phyloP scores from a whole-genome alignment of 2,113 vertebrate genomes.

The Charina bottae region DNA sequence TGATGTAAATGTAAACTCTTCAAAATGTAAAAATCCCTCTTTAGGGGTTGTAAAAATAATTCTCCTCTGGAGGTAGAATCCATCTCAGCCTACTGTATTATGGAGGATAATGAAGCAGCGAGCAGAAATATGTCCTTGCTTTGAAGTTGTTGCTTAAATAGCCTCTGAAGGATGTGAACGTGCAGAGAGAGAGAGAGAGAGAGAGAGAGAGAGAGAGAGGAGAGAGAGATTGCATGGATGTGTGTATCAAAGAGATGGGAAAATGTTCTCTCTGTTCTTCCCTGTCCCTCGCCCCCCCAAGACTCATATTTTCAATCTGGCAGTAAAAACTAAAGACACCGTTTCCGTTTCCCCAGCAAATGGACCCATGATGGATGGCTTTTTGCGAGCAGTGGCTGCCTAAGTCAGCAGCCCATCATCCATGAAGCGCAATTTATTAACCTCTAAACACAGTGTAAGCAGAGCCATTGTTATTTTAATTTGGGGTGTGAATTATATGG shows the following conservation, averaged over 20 bases:
- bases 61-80: too few relatives aligned
- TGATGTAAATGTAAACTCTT: too few relatives aligned
- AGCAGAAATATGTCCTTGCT: conserved; percentile 53
- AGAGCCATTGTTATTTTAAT: conserved; percentile 55
- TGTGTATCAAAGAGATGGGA: conserved; percentile 15
- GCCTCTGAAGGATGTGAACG: conserved; percentile 63
- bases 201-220: not conserved
- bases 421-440: conserved; percentile 59
- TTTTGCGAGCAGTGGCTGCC: conserved; percentile 32
- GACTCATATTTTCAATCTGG: conserved; percentile 15
- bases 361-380: conserved; percentile 37
- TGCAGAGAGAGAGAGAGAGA: conserved; percentile 17
- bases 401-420: conserved; percentile 56
- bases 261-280: conserved; percentile 32
- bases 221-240: not conserved
- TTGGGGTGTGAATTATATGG: conserved; percentile 44
- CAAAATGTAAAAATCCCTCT: too few relatives aligned
- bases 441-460: conserved; percentile 50
- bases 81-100: conserved; percentile 48
- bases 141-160: conserved; percentile 71
- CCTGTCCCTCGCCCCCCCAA: not conserved
- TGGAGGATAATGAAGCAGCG: conserved; percentile 61
- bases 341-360: conserved; percentile 3
- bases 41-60: too few relatives aligned
- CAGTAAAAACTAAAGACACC: not conserved